Conservation (phyloP, 2,113 vertebrate genomes). For the Odocoileus hemionus region DNA sequence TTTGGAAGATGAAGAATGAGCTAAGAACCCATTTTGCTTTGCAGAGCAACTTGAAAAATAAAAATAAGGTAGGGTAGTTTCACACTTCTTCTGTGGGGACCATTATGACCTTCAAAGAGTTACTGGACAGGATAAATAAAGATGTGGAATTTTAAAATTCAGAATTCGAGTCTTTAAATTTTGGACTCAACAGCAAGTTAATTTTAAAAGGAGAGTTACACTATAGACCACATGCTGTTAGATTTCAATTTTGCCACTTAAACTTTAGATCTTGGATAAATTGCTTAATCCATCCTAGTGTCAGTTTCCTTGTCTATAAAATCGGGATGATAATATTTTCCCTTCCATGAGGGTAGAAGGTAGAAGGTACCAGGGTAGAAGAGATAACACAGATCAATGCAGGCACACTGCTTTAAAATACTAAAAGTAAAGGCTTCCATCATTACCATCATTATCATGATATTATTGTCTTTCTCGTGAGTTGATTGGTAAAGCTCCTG, state of each 20-base stretch:
- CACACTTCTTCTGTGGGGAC: constrained; percentile 32
- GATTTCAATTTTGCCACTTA: background rate
- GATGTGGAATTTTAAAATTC: constrained; percentile 32
- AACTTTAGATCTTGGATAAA: background rate
- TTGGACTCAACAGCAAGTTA: constrained; percentile 37
- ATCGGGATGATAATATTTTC: background rate
- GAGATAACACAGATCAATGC: background rate
- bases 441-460: background rate
- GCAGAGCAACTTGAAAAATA: background rate
- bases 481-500: constrained; percentile 45
- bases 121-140: constrained; percentile 6
- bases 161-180: background rate
- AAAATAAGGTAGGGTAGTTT: constrained; percentile 1
- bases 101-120: constrained; percentile 48
- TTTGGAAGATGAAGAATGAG: background rate
- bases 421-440: background rate
- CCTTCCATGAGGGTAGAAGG: background rate
- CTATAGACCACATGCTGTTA: background rate
- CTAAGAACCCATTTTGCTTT: background rate
- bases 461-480: background rate
- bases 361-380: background rate
- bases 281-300: background rate
- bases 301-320: background rate
- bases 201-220: background rate
- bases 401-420: background rate